Evolutionary conservation across 92 coral and sea anemone species (phyloP).

Genomic region (Parazoanthus atlanticus): DNA sequence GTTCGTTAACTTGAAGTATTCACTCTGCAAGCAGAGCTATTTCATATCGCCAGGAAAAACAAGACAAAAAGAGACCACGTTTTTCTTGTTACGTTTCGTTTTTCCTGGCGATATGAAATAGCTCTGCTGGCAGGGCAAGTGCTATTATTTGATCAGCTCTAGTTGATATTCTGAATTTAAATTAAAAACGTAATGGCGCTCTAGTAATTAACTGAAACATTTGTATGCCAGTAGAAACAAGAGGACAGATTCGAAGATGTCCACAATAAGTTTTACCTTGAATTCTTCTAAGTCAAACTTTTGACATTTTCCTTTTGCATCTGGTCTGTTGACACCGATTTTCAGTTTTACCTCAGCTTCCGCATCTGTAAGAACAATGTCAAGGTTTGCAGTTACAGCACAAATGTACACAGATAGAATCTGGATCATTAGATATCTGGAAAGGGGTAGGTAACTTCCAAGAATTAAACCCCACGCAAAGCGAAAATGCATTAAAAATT

Average conservation of each 20-base stretch:
- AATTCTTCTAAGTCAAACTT: conserved; percentile 71
- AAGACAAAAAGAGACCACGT: not conserved
- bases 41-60: not conserved
- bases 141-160: not conserved
- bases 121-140: not conserved
- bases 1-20: too few relatives aligned
- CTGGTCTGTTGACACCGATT: conserved; percentile 66
- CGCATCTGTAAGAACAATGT: conserved; percentile 30
- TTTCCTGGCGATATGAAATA: not conserved
- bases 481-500: too few relatives aligned
- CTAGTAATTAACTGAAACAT: not conserved
- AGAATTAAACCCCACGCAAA: too few relatives aligned
- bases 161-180: not conserved
- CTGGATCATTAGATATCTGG: too few relatives aligned
- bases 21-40: not conserved
- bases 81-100: too few relatives aligned
- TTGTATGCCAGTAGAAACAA: not conserved
- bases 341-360: conserved; percentile 72
- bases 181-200: not conserved
- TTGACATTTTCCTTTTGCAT: conserved; percentile 71
- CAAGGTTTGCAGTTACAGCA: not conserved
- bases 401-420: not conserved
- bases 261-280: conserved; percentile 52
- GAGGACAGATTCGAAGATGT: too few relatives aligned
- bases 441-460: too few relatives aligned